These are phyloP conservation scores for Crocuta crocuta DNA, from an alignment of 2,113 vertebrate species.

Conservation along the genomic window DNA sequence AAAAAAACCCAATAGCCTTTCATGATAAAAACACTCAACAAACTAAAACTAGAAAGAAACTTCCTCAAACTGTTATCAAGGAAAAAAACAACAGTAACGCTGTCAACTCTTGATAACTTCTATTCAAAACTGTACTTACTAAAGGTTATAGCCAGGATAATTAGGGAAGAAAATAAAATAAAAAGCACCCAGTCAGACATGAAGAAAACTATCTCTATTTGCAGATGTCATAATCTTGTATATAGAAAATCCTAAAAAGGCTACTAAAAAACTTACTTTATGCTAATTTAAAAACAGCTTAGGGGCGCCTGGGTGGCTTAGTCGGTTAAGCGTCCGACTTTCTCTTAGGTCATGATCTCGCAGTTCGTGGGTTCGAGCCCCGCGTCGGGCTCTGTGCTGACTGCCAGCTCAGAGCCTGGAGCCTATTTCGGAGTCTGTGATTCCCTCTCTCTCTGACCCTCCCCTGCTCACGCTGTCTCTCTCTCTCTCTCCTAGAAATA, in stretches of 20 bases:
- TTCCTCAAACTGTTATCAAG: background rate
- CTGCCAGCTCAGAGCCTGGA: too few relatives aligned
- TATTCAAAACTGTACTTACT: background rate
- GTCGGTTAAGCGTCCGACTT: too few relatives aligned
- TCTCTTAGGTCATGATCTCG: too few relatives aligned
- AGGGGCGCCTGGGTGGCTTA: too few relatives aligned
- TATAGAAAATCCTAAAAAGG: background rate
- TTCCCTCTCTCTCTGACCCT: too few relatives aligned
- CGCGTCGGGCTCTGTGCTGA: too few relatives aligned
- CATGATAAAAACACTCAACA: background rate
- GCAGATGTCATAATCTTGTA: background rate
- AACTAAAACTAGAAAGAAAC: background rate
- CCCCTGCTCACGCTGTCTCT: too few relatives aligned
- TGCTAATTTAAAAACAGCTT: background rate
- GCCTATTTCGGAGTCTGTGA: too few relatives aligned
- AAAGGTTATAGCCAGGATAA: background rate
- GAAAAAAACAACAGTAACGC: background rate
- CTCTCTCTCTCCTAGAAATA: too few relatives aligned
- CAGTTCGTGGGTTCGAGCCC: too few relatives aligned
- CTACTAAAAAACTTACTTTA: background rate
- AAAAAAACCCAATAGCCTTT: background rate
- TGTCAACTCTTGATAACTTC: background rate
- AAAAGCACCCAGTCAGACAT: background rate
- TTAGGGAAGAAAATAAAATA: conserved; percentile 35
- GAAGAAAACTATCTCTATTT: background rate